These are phyloP conservation scores for Carterocephalus palaemon DNA, from an alignment of 2,888 invertebrate species.

Conservation along the genomic window DNA sequence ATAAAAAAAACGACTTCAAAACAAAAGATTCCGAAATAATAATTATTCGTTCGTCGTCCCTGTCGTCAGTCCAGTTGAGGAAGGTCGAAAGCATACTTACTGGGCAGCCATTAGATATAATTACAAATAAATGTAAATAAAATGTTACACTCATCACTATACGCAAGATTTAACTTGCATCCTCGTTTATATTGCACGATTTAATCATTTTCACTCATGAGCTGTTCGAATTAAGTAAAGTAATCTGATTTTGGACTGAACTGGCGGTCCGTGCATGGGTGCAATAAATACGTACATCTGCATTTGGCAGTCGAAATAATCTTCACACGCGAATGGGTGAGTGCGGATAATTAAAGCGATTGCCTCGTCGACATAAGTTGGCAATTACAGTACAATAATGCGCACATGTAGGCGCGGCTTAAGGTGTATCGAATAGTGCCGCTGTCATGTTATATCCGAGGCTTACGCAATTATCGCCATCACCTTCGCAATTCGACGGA, in stretches of 20 bases:
- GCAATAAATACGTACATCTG: conserved; percentile 45
- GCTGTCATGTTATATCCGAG: conserved; percentile 28
- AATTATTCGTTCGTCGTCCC: no score
- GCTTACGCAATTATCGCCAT: conserved; percentile 27
- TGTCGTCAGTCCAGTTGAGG: no score
- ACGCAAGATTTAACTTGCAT: no score
- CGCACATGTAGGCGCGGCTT: conserved; percentile 45
- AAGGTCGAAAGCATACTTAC: no score
- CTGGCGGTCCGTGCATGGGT: conserved; percentile 46
- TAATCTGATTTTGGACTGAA: conserved; percentile 67
- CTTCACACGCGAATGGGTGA: conserved; percentile 56
- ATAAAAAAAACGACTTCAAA: no score
- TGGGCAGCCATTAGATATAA: no score
- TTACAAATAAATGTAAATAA: no score
- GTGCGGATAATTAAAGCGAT: conserved; percentile 62
- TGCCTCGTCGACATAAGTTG: conserved; percentile 64
- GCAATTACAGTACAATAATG: conserved; percentile 58
- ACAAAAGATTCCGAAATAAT: no score
- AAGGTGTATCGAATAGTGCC: conserved; percentile 38
- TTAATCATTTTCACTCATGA: conserved; percentile 70
- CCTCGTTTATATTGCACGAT: no score
- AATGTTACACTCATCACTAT: no score
- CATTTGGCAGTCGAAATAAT: conserved; percentile 67
- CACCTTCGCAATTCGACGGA: conserved; percentile 19
- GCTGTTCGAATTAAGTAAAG: conserved; percentile 55